Conservation (phyloP, 1,140 invertebrate genomes). For the Rhynchophorus ferrugineus region DNA sequence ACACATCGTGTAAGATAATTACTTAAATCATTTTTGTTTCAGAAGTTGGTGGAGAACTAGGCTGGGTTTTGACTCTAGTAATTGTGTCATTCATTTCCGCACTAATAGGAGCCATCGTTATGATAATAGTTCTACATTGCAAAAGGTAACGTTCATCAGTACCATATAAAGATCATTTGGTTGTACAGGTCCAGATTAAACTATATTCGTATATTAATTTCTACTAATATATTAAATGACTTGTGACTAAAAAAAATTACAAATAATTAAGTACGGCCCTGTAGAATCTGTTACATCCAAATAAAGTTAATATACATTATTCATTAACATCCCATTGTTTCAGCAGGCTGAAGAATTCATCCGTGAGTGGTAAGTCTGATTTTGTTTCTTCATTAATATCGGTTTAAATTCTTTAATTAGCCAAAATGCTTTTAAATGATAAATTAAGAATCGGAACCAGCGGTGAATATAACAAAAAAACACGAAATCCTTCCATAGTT, state of each 20-base stretch:
- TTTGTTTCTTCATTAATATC: slow-evolving; percentile 16
- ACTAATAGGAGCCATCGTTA: slow-evolving; percentile 47
- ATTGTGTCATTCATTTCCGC: slow-evolving; percentile 49
- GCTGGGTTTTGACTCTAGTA: slow-evolving; percentile 47
- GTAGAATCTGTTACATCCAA: not conserved
- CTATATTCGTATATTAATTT: not conserved
- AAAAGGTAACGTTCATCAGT: slow-evolving; percentile 40
- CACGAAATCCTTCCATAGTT: no score
- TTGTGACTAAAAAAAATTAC: no score
- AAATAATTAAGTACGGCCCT: not conserved
- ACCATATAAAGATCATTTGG: not conserved
- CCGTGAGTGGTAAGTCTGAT: slow-evolving; percentile 16
- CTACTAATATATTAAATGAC: no score
- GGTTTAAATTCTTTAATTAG: not conserved
- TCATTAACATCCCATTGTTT: slow-evolving; percentile 17
- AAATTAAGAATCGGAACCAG: not conserved
- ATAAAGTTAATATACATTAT: slow-evolving; percentile 6
- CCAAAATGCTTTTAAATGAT: not conserved
- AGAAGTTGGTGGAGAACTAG: slow-evolving; percentile 39
- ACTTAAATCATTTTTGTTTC: not conserved
- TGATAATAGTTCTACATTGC: slow-evolving; percentile 49
- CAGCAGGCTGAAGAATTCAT: slow-evolving; percentile 18
- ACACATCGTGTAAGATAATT: no score
- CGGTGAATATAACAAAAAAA: not conserved
- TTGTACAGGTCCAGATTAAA: not conserved